Conservation (phyloP, 2,113 vertebrate genomes). For the Lophochroa leadbeateri region DNA sequence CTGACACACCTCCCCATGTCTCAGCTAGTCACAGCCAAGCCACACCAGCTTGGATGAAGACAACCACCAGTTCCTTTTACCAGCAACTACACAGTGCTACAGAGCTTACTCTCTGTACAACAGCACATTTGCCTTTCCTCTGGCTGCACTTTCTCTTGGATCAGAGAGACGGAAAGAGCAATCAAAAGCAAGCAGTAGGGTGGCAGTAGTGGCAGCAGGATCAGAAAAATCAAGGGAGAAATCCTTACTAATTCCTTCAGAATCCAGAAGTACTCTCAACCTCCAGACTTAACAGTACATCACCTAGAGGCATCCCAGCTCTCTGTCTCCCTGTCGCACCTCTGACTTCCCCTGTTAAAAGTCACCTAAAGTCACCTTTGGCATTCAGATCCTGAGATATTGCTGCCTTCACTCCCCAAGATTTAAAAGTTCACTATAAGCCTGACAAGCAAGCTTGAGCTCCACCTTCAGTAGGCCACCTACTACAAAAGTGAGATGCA, state of each 20-base stretch:
- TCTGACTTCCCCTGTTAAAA: background rate
- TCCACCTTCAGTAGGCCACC: background rate
- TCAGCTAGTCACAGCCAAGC: background rate
- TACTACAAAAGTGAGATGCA: background rate
- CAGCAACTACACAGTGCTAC: background rate
- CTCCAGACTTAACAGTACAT: background rate
- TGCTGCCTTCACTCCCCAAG: background rate
- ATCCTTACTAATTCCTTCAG: background rate
- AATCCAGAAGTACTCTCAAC: background rate
- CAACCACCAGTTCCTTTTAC: background rate
- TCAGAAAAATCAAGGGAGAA: background rate
- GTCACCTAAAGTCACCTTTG: background rate
- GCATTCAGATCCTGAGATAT: background rate
- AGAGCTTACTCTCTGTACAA: background rate
- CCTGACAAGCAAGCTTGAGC: background rate
- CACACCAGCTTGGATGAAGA: background rate
- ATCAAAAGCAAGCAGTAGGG: background rate
- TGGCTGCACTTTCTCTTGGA: background rate
- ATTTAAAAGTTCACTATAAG: background rate
- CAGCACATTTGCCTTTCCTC: background rate
- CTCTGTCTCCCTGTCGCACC: background rate
- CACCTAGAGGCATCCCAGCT: background rate
- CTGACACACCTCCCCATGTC: background rate
- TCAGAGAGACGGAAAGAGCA: background rate
- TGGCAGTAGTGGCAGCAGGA: background rate